phyloP scores from a whole-genome alignment of 2,797 vertebrate species.

The Benthosema pterotum region DNA sequence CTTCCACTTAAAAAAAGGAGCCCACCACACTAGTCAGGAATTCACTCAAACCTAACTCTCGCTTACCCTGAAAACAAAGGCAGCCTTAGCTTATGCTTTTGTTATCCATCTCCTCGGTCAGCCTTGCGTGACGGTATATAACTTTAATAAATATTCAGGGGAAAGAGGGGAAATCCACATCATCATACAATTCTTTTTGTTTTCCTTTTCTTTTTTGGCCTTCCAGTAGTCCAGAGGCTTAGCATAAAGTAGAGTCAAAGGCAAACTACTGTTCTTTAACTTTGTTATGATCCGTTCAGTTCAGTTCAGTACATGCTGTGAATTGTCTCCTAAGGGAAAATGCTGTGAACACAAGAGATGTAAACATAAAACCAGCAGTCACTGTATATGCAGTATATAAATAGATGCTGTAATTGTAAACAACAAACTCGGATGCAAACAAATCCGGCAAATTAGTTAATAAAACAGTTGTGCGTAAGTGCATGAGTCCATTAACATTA shows the following conservation, averaged over 20 bases:
- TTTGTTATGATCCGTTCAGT: too few species aligned
- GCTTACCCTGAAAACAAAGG: slow-evolving; percentile 67
- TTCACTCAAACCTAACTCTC: slow-evolving; percentile 51
- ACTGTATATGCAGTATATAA: too few species aligned
- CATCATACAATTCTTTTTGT: slow-evolving; percentile 71
- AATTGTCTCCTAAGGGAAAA: too few species aligned
- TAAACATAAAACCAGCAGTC: too few species aligned
- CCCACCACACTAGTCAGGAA: slow-evolving; percentile 49
- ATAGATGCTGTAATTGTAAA: too few species aligned
- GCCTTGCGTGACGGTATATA: slow-evolving; percentile 71
- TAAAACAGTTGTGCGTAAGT: too few species aligned
- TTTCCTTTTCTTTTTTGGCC: slow-evolving; percentile 63
- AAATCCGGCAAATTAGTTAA: too few species aligned
- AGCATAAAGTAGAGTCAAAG: slow-evolving; percentile 55
- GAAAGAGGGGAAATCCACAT: slow-evolving; percentile 31
- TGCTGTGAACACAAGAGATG: too few species aligned
- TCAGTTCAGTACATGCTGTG: too few species aligned
- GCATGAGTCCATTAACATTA: too few species aligned
- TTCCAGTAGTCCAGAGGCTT: slow-evolving; percentile 51
- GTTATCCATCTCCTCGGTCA: slow-evolving; percentile 75
- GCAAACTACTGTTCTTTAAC: background rate
- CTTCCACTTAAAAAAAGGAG: slow-evolving; percentile 25
- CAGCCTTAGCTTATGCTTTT: slow-evolving; percentile 66
- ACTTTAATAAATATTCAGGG: slow-evolving; percentile 72
- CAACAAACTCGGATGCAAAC: too few species aligned